Evolutionary conservation across 2,113 vertebrate genomes (phyloP), one percentile per base, ranked within the genome.

Genomic region (Lanius collurio): DNA sequence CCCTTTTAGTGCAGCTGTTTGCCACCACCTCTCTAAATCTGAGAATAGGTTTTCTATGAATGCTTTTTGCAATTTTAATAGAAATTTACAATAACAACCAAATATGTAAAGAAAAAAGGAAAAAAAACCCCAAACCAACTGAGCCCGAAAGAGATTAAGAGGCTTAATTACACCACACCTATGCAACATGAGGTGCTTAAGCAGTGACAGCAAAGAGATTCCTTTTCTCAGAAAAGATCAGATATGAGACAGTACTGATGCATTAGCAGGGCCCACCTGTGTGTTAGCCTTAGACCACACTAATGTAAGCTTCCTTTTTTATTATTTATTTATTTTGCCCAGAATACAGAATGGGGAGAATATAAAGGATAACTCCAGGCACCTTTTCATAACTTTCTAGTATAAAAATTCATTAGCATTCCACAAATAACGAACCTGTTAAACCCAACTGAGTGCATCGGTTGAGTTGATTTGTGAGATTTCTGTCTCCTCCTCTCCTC

Each of bases 131-230:
- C 37, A 83, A 90, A 79, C 41, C 10, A 60, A 64, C 11, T 44
- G 46, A 55, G 22, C 88, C 97, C 94, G 83, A 97, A 98, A 98
- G 73, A 98, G 96, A 97, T 98, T 97, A 97, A 98, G 96, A 97
- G 88, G 97, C 98, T 98, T 98, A 96, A 88, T 96, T 95, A 93
- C 91, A 90, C 96, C 97, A 96, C 95, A 97, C 95, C 98, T 97
- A 97, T 89, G 95, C 96, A 98, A 95, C 95, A 90, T 94, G 93
- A 98, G 97, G 98, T 98, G 97, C 98, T 99, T 98, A 98, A 97
- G 97, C 94, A 97, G 94, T 98, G 93, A 95, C 98, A 98, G 98
- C 97, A 98, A 98, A 98, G 76, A 98, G 97, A 98, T 98, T 98
- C 97, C 97, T 91, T 87, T 77, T 59, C 73, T 63, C 56, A 85